Percentiles rank a stretch among this genome's conserved stretches.
Evolutionary conservation across 2,113 vertebrate genomes (phyloP).

Genomic region (Phylloscopus whistleri): DNA sequence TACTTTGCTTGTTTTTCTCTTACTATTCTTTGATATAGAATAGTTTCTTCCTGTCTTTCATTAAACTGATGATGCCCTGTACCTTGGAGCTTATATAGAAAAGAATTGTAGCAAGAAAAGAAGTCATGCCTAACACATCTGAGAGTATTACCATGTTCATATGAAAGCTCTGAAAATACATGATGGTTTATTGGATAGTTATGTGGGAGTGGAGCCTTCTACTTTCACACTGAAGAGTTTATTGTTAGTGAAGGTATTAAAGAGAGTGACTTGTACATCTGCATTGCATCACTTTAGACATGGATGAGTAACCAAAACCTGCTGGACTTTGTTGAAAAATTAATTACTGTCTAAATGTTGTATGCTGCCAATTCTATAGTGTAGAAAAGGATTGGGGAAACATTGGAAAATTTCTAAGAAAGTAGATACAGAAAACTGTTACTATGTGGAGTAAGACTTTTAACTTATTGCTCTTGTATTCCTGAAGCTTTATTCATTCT

Average conservation of each 20-base stretch:
- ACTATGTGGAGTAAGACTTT: background rate
- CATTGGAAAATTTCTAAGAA: background rate
- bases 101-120: slow-evolving; percentile 29
- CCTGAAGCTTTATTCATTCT: background rate
- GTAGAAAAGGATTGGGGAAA: background rate
- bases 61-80: slow-evolving; percentile 31
- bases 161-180: slow-evolving; percentile 14
- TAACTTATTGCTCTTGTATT: background rate
- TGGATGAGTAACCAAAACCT: slow-evolving; percentile 31
- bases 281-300: background rate
- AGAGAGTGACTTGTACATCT: background rate
- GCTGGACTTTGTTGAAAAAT: slow-evolving; percentile 10
- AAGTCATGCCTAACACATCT: slow-evolving; percentile 46
- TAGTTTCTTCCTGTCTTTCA: slow-evolving; percentile 58
- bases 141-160: slow-evolving; percentile 4
- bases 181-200: slow-evolving; percentile 32
- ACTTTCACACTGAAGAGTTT: slow-evolving; percentile 22
- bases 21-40: slow-evolving; percentile 43
- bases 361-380: background rate
- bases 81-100: background rate
- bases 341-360: background rate
- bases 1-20: slow-evolving; percentile 51
- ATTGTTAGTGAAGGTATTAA: slow-evolving; percentile 37
- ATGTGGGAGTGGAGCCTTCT: background rate
- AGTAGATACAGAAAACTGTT: background rate